phyloP scores from a whole-genome alignment of 2,113 vertebrate genomes.

The Phyllostomus discolor region DNA sequence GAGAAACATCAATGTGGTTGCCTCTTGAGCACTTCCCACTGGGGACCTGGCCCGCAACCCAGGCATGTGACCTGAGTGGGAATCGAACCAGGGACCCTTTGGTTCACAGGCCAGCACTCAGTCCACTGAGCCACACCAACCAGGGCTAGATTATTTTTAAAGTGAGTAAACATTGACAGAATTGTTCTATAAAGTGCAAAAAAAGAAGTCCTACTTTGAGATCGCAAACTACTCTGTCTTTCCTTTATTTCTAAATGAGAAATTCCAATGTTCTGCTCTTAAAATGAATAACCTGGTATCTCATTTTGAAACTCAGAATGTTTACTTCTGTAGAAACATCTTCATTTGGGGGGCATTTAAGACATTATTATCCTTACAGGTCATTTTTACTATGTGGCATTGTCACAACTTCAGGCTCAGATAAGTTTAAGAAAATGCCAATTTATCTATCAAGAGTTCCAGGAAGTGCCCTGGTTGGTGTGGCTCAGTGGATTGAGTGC shows the following conservation, averaged over 20 bases:
- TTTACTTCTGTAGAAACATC: conserved; percentile 24
- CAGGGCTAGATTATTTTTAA: neutral
- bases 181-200: conserved; percentile 6
- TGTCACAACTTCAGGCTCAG: conserved; percentile 38
- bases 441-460: conserved; percentile 28
- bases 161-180: neutral
- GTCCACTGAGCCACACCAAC: too few species aligned
- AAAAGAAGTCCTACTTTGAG: neutral
- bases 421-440: conserved; percentile 24
- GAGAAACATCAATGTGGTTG: too few species aligned
- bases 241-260: conserved; percentile 13
- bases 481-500: too few species aligned
- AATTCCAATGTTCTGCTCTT: neutral
- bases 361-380: conserved; percentile 21
- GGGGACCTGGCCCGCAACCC: too few species aligned
- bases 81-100: too few species aligned
- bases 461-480: neutral
- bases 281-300: neutral
- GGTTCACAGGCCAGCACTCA: too few species aligned
- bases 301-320: conserved; percentile 20
- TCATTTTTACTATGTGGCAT: conserved; percentile 39
- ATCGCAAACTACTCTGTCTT: neutral
- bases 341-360: neutral
- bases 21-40: too few species aligned
- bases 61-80: too few species aligned